These are phyloP conservation scores for Barnardius zonarius DNA, from an alignment of 2,113 vertebrate genomes.

Conservation along the genomic window DNA sequence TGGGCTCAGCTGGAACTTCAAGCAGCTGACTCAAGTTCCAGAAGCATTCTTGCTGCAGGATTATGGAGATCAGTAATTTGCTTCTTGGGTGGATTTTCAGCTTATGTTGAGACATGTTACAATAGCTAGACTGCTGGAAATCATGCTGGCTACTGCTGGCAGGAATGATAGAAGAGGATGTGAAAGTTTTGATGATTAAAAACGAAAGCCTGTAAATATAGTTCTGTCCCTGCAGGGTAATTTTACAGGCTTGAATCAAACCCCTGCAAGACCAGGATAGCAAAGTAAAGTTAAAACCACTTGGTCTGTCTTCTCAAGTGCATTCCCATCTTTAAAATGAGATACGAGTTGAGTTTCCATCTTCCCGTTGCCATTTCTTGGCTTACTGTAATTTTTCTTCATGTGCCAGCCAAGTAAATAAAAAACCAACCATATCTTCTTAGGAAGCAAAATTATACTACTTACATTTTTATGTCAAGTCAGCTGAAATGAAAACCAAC, in stretches of 20 bases:
- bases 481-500: background rate
- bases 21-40: background rate
- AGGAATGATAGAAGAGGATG: background rate
- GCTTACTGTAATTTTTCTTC: background rate
- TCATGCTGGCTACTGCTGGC: background rate
- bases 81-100: conserved; percentile 18
- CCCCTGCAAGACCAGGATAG: background rate
- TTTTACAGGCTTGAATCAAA: background rate
- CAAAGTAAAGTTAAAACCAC: background rate
- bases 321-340: background rate
- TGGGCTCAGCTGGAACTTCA: background rate
- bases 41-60: background rate
- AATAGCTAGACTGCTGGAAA: background rate
- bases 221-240: background rate
- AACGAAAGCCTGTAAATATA: background rate
- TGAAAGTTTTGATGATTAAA: background rate
- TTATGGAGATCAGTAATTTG: background rate
- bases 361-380: background rate
- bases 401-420: background rate
- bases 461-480: background rate
- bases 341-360: background rate
- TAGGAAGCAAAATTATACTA: background rate
- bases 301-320: background rate
- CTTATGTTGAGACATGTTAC: background rate
- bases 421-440: background rate